These are phyloP conservation scores for Cosmorhoe ocellata DNA, from an alignment of 2,888 invertebrate species.

Conservation along the genomic window DNA sequence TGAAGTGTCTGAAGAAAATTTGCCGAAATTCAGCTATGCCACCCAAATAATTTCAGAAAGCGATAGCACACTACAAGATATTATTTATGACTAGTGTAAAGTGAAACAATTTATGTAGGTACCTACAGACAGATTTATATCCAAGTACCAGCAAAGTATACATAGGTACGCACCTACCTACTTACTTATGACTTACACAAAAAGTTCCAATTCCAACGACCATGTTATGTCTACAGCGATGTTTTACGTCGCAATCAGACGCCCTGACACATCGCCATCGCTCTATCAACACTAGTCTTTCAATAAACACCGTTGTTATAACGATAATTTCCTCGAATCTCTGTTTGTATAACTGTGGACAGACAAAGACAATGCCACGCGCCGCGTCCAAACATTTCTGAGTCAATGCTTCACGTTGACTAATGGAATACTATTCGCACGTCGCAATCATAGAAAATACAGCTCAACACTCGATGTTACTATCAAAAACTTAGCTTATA, in stretches of 20 bases:
- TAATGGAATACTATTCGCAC: slow-evolving; percentile 17
- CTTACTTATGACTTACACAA: not conserved
- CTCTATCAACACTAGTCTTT: slow-evolving; percentile 45
- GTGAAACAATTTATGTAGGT: too few relatives aligned
- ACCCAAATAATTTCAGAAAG: too few relatives aligned
- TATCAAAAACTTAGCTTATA: too few relatives aligned
- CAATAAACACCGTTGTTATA: slow-evolving; percentile 57
- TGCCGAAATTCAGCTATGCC: too few relatives aligned
- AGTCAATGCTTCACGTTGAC: slow-evolving; percentile 34
- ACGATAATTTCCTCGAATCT: slow-evolving; percentile 64
- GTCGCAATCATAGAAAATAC: slow-evolving; percentile 11
- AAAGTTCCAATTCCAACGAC: slow-evolving; percentile 7
- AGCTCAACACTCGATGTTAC: not conserved
- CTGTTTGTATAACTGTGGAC: slow-evolving; percentile 65
- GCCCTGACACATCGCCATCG: slow-evolving; percentile 20
- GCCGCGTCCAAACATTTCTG: slow-evolving; percentile 69
- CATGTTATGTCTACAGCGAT: slow-evolving; percentile 32
- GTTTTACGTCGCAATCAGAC: slow-evolving; percentile 18
- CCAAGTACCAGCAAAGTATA: too few relatives aligned
- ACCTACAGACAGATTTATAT: too few relatives aligned
- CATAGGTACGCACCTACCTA: too few relatives aligned
- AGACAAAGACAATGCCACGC: slow-evolving; percentile 76
- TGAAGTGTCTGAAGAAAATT: too few relatives aligned
- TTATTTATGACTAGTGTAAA: too few relatives aligned
- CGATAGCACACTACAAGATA: too few relatives aligned